Evolutionary conservation across 2,113 vertebrate species (phyloP).

Genomic region (Catagonus wagneri): DNA sequence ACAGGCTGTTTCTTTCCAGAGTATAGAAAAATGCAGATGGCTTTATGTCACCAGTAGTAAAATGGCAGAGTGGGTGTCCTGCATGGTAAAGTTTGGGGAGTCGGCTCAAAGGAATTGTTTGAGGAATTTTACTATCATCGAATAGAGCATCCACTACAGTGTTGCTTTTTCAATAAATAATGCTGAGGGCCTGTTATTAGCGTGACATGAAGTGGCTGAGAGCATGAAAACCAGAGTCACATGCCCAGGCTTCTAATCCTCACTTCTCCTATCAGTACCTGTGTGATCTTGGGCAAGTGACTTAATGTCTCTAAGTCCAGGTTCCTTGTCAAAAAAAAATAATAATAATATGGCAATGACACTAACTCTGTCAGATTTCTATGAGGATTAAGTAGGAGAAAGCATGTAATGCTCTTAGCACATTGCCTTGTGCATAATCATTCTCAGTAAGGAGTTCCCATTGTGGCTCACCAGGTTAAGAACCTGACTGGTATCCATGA

Average conservation of each 20-base stretch:
- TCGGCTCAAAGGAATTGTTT: not conserved
- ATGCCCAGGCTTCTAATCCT: not conserved
- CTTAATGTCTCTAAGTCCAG: not conserved
- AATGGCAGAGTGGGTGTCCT: not conserved
- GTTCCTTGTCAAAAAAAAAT: not conserved
- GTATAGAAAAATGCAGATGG: not conserved
- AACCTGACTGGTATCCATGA: no score
- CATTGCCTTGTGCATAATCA: not conserved
- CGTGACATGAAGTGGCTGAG: not conserved
- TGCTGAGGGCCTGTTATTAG: accelerated
- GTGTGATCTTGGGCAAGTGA: not conserved
- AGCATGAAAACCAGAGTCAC: not conserved
- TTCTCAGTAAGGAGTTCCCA: no score
- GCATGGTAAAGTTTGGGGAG: not conserved
- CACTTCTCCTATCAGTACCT: not conserved
- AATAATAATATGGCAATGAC: not conserved
- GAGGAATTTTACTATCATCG: not conserved
- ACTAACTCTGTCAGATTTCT: not conserved
- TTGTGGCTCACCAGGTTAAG: no score
- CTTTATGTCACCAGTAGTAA: not conserved
- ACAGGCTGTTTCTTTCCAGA: not conserved
- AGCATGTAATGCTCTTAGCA: not conserved
- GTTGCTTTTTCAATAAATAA: not conserved
- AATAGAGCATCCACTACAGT: not conserved
- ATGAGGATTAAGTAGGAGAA: not conserved